Evolutionary conservation across 2,797 vertebrate genomes (phyloP), one percentile per base, ranked within the genome.

Genomic region (Sorex maritimensis): DNA sequence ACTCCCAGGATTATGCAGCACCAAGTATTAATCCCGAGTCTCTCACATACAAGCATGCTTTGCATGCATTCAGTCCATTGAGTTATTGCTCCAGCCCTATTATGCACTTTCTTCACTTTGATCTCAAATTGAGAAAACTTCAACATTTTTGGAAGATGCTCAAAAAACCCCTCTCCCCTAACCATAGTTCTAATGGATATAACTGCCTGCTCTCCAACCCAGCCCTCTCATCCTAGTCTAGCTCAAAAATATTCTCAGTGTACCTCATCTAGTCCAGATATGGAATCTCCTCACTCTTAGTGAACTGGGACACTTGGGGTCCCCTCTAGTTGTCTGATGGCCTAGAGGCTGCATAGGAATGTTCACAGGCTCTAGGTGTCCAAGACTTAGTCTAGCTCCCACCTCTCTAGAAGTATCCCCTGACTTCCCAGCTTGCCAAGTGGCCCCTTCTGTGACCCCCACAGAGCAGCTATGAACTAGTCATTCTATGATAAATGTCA

Each of bases 91-190:
- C 52, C 52, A 55, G 13, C 10, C 52, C 13, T 55, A 69, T 90
- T 75, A 52, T 44, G 5, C 24, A 46, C 7, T 55, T 55, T 61
- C 14, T 79, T 74, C 86, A 12, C 79, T 92, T 93, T 75, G 24
- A 91, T 91, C 67, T 86, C 74, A 91, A 89, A 67, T 19, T 71
- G 58, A 19, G 38, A 89, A 14, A 82, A 78, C 49, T 83, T 69
- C 87, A 72, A 69, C 9, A 72, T 44, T 87, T 94, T 84, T 79
- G 26, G 63, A 87, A 94, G 69, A 44, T 17, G 11, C 72, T 82
- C 72, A 26, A 72, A 81, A 95, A 94, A 3, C 44, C n/a, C 11
- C 30, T 75, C 24, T 41, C 2, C 41, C 71, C 49, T 81, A 90
- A 19, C 23, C 4, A 63, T 6, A 9, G 1, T 41, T 88, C 2